Evolutionary conservation across 2,113 vertebrate species (phyloP), one percentile per base, ranked within the genome.

Genomic region (Sebastes fasciatus): DNA sequence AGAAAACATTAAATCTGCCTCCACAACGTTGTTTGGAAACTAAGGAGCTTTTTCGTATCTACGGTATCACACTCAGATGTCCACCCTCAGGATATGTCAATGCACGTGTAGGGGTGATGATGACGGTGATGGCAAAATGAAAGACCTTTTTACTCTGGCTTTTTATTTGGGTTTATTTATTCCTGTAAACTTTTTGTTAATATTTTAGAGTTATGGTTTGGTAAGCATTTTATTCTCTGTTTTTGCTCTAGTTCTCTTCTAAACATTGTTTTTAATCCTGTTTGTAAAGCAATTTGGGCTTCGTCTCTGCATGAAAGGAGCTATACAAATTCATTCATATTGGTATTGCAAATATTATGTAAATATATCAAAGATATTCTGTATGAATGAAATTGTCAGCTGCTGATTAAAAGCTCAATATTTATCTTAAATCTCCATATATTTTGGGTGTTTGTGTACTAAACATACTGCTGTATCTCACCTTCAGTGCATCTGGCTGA

Each of bases 401-500:
- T 19, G 14, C 66, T 45, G 9, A 19, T 54, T 26, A 26, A 26
- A 26, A 3, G 11, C 10, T 55, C 16, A 34, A 67, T 49, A 9
- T 23, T 67, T 23, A 26, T 55, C 17, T 1, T 16, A 9, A 26
- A 46, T 48, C 51, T 21, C 8, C 16, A 21, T 17, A 23, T 21
- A 61, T 62, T 61, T 61, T 0, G 8, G 2, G 11, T 5, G 17
- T 67, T 55, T 69, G 51, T 19, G 16, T 49, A 8, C 42, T 0
- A 51, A 65, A 55, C 17, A 64, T 43, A 26, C 60, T n/a, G 3
- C 5, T 5, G 23, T 1, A 0, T 73, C 89, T 95, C 91, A 99
- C 98, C 97, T 96, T 98, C 42, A 99, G 89, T 0, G 97, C 98
- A 0, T 99, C 97, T 0, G 97, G 96, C 16, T 97, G 96, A 19